Conservation (phyloP, 2,113 vertebrate species). For the Capreolus pygargus region DNA sequence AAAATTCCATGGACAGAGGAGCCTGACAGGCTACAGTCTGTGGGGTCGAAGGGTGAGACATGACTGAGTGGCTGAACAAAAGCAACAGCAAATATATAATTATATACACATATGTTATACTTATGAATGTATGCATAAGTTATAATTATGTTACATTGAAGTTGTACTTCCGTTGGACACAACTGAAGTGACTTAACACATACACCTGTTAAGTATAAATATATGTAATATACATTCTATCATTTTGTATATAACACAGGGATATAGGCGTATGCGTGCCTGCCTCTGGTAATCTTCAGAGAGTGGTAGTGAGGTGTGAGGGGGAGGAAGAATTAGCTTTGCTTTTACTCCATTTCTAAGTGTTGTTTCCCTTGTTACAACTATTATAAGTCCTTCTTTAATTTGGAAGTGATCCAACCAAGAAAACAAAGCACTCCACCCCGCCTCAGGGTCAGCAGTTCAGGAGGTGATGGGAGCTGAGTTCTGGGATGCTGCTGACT, state of each 20-base stretch:
- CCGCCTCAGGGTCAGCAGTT: not conserved
- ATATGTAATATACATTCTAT: not conserved
- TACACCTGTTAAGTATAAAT: not conserved
- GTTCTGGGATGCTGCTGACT: not conserved
- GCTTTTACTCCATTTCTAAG: not conserved
- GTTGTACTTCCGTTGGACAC: not conserved
- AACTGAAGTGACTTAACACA: not conserved
- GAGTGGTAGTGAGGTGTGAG: not conserved
- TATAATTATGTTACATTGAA: not conserved
- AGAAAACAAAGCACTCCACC: not conserved
- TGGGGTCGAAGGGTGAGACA: accelerated
- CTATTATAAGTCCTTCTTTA: not conserved
- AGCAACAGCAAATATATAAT: too few species aligned
- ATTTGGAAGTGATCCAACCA: not conserved
- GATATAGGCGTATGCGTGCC: accelerated
- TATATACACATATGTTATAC: not conserved
- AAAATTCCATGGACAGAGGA: not conserved
- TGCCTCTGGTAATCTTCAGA: not conserved
- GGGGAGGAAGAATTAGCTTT: not conserved
- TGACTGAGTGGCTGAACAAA: not conserved
- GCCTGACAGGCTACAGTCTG: not conserved
- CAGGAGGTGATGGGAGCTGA: not conserved
- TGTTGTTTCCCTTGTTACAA: not conserved
- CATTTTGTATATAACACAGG: not conserved
- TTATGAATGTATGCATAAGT: not conserved